Base-by-base conservation (phyloP, 1,140 invertebrate genomes). In the Oryzaephilus surinamensis region DNA sequence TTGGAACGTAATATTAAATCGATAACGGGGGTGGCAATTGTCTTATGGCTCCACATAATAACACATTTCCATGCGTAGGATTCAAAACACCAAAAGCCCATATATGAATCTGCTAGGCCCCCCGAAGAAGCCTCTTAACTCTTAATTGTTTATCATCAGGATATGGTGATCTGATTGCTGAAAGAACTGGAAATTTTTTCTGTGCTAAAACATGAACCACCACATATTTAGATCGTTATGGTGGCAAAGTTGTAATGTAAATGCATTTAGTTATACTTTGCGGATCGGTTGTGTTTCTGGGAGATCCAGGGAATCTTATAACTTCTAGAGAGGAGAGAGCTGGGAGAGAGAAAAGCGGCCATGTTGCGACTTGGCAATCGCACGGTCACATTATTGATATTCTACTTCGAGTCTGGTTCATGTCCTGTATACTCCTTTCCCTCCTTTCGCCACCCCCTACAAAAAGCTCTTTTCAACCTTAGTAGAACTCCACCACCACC, bases 351-450 rank as follows among this genome's bases (percentile, higher is more conserved):
- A 29, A 38, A 38, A 38, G 39, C 37, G 42, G 47, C 43, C 43
- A 44, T 49, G 40, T 54, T 50, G 47, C 36, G 48, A 43, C 48
- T 52, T 54, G 48, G 57, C 57, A 59, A 59, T 59, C 55, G 55
- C 57, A 54, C 51, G 57, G 55, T 60, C 57, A 55, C 56, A 58
- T 57, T 58, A 58, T 58, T 58, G 58, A 60, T 60, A 60, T 60
- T 58, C 55, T 47, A 57, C 55, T 57, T 57, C 38, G 47, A 54
- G 54, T 57, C 51, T 49, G 54, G 48, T 55, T 53, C 51, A 47
- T 52, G 52, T 47, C 43, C 43, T 33, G 26, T 31, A 24, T 24
- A 24, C 34, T 37, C 44, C 48, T 40, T 32, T 35, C 45, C 46
- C 42, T 29, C 24, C 36, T 29, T 38, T 17, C 38, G 29, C 38